Evolutionary conservation across 2,888 invertebrate species (phyloP).

Genomic region (Rutpela maculata): DNA sequence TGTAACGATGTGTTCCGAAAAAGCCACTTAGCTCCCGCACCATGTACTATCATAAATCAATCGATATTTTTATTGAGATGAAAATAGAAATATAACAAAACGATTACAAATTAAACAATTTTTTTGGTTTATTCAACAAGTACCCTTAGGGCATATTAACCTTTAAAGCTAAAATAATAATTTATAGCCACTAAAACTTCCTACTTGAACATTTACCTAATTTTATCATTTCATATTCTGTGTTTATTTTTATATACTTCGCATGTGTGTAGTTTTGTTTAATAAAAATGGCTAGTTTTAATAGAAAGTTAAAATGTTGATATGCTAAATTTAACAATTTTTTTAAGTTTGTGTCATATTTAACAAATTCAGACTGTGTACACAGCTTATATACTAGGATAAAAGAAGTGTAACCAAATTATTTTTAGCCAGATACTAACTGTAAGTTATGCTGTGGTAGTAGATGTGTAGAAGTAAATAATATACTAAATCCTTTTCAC

Average conservation of each 20-base stretch:
- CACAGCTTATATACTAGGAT: neutral
- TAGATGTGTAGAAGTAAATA: too few species aligned
- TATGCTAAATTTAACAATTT: neutral
- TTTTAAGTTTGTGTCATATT: slow-evolving; percentile 2
- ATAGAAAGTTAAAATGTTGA: neutral
- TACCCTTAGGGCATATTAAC: too few species aligned
- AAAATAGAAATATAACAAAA: too few species aligned
- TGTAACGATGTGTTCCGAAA: too few species aligned
- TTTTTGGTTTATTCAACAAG: too few species aligned
- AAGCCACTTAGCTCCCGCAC: too few species aligned
- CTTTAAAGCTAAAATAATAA: neutral
- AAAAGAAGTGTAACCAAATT: neutral
- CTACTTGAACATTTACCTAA: neutral
- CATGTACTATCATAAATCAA: too few species aligned
- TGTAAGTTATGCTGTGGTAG: neutral
- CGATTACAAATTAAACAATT: too few species aligned
- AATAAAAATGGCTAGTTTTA: neutral
- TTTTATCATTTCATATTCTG: neutral
- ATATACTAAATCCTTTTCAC: neutral
- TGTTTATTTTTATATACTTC: slow-evolving; percentile 1
- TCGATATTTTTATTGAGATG: too few species aligned
- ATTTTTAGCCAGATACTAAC: neutral
- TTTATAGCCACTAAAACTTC: neutral
- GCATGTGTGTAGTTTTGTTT: slow-evolving; percentile 1
- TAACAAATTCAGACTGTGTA: slow-evolving; percentile 12